Evolutionary conservation across 1,140 invertebrate species (phyloP).

Genomic region (Dendrolimus kikuchii): DNA sequence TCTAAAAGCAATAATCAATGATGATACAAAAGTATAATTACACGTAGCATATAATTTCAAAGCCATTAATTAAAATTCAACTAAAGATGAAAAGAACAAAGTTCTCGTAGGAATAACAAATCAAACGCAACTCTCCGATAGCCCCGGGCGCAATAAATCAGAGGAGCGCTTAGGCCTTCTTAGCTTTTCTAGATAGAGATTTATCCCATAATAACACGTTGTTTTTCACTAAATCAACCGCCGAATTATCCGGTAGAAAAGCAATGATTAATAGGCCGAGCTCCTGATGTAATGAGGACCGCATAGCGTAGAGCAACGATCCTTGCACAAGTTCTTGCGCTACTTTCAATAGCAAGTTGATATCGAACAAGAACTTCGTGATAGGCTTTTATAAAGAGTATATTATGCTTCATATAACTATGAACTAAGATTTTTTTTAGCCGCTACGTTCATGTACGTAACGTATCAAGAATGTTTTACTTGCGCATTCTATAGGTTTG

Average conservation of each 20-base stretch:
- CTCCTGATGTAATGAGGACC: conserved; percentile 54
- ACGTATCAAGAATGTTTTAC: too few relatives aligned
- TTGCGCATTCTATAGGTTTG: too few relatives aligned
- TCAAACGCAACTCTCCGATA: conserved; percentile 55
- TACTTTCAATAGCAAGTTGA: too few relatives aligned
- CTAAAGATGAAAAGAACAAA: conserved; percentile 62
- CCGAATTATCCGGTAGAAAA: conserved; percentile 70
- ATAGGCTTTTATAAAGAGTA: too few relatives aligned
- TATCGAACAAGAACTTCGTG: too few relatives aligned
- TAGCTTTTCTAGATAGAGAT: conserved; percentile 72
- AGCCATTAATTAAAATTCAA: conserved; percentile 68
- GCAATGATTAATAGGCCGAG: conserved; percentile 61
- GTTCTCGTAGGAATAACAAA: conserved; percentile 54
- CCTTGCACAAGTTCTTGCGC: not conserved
- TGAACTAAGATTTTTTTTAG: too few relatives aligned
- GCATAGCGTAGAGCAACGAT: conserved; percentile 15
- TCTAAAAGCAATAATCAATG: conserved; percentile 58
- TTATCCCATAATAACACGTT: conserved; percentile 70
- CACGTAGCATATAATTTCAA: conserved; percentile 54
- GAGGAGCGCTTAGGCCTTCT: conserved; percentile 63
- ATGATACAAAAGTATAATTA: conserved; percentile 48
- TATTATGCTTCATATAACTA: too few relatives aligned
- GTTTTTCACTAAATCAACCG: conserved; percentile 69
- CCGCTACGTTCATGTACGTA: too few relatives aligned
- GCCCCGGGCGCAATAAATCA: conserved; percentile 60